Conservation (phyloP, 1,140 invertebrate species). For the Microplitis demolitor region DNA sequence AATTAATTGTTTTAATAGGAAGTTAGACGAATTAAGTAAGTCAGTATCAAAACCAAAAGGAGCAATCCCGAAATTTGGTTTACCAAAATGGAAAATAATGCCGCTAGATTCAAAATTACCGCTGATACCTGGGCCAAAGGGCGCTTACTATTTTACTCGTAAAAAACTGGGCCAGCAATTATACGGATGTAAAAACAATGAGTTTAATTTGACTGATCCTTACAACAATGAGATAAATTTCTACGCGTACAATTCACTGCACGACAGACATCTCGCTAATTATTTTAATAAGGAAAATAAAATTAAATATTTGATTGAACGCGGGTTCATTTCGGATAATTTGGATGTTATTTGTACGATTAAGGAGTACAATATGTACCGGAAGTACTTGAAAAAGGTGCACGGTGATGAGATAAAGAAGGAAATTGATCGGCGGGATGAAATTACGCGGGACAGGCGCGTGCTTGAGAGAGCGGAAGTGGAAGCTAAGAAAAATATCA, state of each 20-base stretch:
- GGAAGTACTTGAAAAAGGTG: slow-evolving; percentile 49
- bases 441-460: slow-evolving; percentile 31
- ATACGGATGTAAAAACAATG: slow-evolving; percentile 18
- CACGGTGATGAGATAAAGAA: slow-evolving; percentile 39
- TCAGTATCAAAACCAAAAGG: slow-evolving; percentile 45
- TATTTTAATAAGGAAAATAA: slow-evolving; percentile 43
- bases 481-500: slow-evolving; percentile 36
- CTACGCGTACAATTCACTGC: slow-evolving; percentile 48
- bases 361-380: slow-evolving; percentile 53
- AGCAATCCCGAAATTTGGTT: slow-evolving; percentile 42
- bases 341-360: slow-evolving; percentile 51
- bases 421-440: slow-evolving; percentile 6
- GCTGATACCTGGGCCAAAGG: slow-evolving; percentile 41
- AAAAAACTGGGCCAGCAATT: slow-evolving; percentile 48
- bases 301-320: slow-evolving; percentile 39
- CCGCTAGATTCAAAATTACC: slow-evolving; percentile 54
- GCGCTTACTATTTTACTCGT: slow-evolving; percentile 45
- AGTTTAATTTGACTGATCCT: slow-evolving; percentile 51
- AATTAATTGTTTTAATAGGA: slow-evolving; percentile 24
- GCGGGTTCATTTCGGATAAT: slow-evolving; percentile 45
- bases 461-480: slow-evolving; percentile 35
- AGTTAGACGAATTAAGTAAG: slow-evolving; percentile 39
- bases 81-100: slow-evolving; percentile 52
- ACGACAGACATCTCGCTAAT: slow-evolving; percentile 49
- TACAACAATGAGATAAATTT: slow-evolving; percentile 42